These are phyloP conservation scores for Tortrix viridana DNA, from an alignment of 2,888 invertebrate genomes.

Conservation along the genomic window DNA sequence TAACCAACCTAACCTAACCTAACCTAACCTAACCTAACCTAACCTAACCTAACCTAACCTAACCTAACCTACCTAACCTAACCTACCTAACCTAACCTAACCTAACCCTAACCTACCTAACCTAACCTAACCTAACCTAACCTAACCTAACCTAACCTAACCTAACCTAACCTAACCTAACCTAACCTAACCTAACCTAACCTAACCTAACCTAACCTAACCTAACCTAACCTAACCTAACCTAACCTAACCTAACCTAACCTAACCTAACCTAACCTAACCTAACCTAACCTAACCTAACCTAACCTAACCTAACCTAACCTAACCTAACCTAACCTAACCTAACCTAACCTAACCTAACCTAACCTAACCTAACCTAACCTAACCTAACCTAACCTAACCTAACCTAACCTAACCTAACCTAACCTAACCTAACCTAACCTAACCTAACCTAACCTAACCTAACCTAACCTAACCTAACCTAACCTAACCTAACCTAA, in stretches of 20 bases:
- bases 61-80: too few relatives aligned
- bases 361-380: slow-evolving; percentile 31
- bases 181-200: slow-evolving; percentile 36
- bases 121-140: slow-evolving; percentile 39
- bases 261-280: slow-evolving; percentile 35
- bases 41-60: slow-evolving; percentile 16
- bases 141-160: slow-evolving; percentile 33
- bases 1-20: slow-evolving; percentile 16
- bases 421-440: slow-evolving; percentile 26
- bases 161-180: slow-evolving; percentile 36
- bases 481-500: slow-evolving; percentile 31
- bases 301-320: slow-evolving; percentile 32
- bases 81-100: slow-evolving; percentile 16
- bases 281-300: slow-evolving; percentile 36
- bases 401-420: slow-evolving; percentile 20
- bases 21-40: slow-evolving; percentile 16
- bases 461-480: slow-evolving; percentile 22
- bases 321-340: slow-evolving; percentile 34
- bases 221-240: slow-evolving; percentile 35
- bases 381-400: slow-evolving; percentile 24
- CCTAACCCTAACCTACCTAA: slow-evolving; percentile 30
- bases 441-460: slow-evolving; percentile 20
- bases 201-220: slow-evolving; percentile 36
- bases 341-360: slow-evolving; percentile 31
- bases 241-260: slow-evolving; percentile 35